A percentile compares a stretch with the other conserved stretches of the same genome.
Conservation (phyloP, 2,888 invertebrate genomes). For the Dicycla oo region DNA sequence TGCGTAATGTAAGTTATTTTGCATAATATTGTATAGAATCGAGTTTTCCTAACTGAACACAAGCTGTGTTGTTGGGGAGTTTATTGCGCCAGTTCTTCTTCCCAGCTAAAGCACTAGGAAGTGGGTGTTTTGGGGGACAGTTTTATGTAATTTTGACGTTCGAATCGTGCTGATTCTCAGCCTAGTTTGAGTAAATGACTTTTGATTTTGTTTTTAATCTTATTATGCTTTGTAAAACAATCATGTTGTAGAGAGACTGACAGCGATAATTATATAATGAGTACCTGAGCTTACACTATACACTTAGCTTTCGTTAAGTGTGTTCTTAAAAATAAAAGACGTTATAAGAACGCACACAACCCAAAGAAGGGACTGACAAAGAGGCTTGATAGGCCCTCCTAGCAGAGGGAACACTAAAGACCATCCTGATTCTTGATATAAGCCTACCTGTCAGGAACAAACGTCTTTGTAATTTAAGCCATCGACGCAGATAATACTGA, state of each 20-base stretch:
- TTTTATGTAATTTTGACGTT: too few species aligned
- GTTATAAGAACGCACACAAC: background rate
- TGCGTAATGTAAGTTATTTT: too few species aligned
- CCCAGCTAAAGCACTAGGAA: background rate
- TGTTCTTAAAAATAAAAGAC: conserved; percentile 9
- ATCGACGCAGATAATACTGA: conserved; percentile 35
- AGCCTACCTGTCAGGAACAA: conserved; percentile 42
- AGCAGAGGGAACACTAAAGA: conserved; percentile 19
- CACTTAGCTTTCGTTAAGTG: background rate
- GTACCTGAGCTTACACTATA: too few species aligned
- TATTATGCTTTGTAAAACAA: too few species aligned
- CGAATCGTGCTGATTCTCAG: too few species aligned
- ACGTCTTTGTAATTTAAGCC: conserved; percentile 43
- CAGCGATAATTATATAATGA: too few species aligned
- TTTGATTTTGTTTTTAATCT: too few species aligned
- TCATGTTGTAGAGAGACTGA: too few species aligned
- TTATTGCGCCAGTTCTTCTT: too few species aligned
- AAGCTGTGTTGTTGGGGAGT: too few species aligned
- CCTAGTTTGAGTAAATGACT: background rate
- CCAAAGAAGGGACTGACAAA: conserved; percentile 15
- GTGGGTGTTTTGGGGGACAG: background rate
- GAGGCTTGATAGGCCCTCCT: conserved; percentile 7
- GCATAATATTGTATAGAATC: too few species aligned
- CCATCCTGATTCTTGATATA: conserved; percentile 18
- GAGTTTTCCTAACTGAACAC: too few species aligned